phyloP scores from a whole-genome alignment of 1,140 invertebrate species.

The Copidosoma floridanum region DNA sequence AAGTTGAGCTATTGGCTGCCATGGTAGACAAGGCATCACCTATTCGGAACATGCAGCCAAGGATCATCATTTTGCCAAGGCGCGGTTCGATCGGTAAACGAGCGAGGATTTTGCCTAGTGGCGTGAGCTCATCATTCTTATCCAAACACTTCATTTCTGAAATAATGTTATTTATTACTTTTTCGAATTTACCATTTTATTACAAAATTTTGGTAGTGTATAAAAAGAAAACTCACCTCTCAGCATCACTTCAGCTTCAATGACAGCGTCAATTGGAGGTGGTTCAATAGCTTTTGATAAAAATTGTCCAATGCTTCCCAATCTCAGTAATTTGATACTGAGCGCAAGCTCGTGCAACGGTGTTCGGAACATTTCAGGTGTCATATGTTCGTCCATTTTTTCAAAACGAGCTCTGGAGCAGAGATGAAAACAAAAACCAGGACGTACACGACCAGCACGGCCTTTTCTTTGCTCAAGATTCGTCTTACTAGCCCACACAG shows the following conservation, averaged over 20 bases:
- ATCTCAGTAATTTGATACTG: constrained; percentile 80
- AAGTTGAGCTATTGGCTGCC: constrained; percentile 90
- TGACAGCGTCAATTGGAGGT: constrained; percentile 90
- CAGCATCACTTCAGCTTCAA: constrained; percentile 78
- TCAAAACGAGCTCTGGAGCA: constrained; percentile 74
- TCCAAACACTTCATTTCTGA: constrained; percentile 88
- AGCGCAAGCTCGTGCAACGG: constrained; percentile 88
- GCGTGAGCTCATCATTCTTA: constrained; percentile 79
- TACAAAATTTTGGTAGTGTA: too few species aligned
- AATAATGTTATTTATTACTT: constrained; percentile 4
- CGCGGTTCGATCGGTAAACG: constrained; percentile 89
- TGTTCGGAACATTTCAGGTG: constrained; percentile 94
- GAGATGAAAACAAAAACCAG: constrained; percentile 87
- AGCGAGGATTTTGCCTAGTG: constrained; percentile 88
- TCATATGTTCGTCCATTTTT: constrained; percentile 85
- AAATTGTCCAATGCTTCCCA: constrained; percentile 89
- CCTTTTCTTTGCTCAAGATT: constrained; percentile 90
- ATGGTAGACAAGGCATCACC: constrained; percentile 89
- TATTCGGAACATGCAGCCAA: constrained; percentile 81
- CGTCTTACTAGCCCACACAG: constrained; percentile 88
- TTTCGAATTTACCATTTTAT: too few species aligned
- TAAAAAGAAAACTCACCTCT: constrained; percentile 49
- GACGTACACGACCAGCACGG: constrained; percentile 82
- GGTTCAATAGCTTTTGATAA: constrained; percentile 91
- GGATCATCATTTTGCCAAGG: constrained; percentile 92